phyloP scores from a whole-genome alignment of 2,113 vertebrate species.

The Crocuta crocuta region DNA sequence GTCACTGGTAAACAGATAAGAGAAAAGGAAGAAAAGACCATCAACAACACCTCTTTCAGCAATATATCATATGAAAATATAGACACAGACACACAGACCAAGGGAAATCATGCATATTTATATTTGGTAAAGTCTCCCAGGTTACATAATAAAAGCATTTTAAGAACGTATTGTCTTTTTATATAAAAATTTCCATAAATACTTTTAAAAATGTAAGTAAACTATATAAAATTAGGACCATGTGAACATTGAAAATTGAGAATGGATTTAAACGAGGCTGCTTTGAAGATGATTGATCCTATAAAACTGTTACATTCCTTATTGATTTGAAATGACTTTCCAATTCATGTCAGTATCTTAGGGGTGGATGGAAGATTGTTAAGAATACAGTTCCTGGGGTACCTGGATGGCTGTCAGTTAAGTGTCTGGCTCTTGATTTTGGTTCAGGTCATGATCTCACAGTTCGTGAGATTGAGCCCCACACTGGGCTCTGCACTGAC shows the following conservation, averaged over 20 bases:
- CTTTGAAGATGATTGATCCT: not conserved
- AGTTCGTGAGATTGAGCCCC: no score
- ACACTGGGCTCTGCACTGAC: no score
- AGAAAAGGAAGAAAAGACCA: constrained; percentile 43
- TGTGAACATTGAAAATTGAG: not conserved
- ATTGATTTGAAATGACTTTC: constrained; percentile 58
- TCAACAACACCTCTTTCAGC: constrained; percentile 26
- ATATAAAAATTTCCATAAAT: not conserved
- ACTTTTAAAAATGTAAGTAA: constrained; percentile 10
- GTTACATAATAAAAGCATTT: not conserved
- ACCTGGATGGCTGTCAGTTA: no score
- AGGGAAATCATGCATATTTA: not conserved
- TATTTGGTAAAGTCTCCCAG: not conserved
- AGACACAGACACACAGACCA: not conserved
- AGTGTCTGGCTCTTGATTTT: no score
- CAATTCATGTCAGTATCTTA: not conserved
- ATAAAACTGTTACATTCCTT: constrained; percentile 3
- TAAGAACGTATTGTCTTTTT: not conserved
- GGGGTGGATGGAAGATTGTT: not conserved
- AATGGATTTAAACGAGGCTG: constrained; percentile 17
- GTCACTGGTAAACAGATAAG: constrained; percentile 59
- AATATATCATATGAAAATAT: not conserved
- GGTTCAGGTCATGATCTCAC: no score
- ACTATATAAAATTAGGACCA: constrained; percentile 21
- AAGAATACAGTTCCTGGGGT: not conserved